Conservation (phyloP, 2,797 vertebrate genomes). For the Takifugu rubripes region DNA sequence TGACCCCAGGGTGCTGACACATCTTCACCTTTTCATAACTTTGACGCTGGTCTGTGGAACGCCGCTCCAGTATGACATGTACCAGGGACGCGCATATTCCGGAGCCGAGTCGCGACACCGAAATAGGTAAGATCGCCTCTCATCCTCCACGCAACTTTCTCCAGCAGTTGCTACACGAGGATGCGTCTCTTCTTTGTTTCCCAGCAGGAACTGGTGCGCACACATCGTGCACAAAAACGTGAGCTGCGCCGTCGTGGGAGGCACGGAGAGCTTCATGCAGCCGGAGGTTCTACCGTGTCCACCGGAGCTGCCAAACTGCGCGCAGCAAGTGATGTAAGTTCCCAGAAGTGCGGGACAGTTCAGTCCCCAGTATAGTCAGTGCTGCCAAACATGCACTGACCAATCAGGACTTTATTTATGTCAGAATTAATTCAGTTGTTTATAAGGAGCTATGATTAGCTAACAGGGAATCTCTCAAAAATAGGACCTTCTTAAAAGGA, state of each 20-base stretch:
- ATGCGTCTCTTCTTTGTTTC: not conserved
- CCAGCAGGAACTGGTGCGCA: constrained; percentile 92
- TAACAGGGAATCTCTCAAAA: not conserved
- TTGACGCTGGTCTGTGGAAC: constrained; percentile 56
- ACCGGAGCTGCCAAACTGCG: constrained; percentile 80
- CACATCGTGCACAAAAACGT: constrained; percentile 92
- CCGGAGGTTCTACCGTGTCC: constrained; percentile 80
- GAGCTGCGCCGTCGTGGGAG: constrained; percentile 87
- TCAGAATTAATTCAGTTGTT: too few relatives aligned
- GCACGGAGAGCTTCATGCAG: constrained; percentile 83
- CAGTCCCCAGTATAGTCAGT: not conserved
- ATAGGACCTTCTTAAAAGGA: not conserved
- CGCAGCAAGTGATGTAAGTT: constrained; percentile 84
- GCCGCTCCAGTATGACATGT: constrained; percentile 67
- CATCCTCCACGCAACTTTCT: not conserved
- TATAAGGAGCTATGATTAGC: not conserved
- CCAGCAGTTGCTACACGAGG: not conserved
- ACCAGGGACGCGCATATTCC: constrained; percentile 64
- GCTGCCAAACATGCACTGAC: too few relatives aligned
- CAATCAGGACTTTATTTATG: too few relatives aligned
- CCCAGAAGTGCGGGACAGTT: constrained; percentile 12
- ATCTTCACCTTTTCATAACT: constrained; percentile 41
- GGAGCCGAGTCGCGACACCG: constrained; percentile 60
- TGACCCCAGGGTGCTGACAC: constrained; percentile 12
- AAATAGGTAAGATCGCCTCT: constrained; percentile 70